Evolutionary conservation across 2,797 vertebrate species (phyloP), one percentile per base, ranked within the genome.

Genomic region (Cercopithecus mitis): DNA sequence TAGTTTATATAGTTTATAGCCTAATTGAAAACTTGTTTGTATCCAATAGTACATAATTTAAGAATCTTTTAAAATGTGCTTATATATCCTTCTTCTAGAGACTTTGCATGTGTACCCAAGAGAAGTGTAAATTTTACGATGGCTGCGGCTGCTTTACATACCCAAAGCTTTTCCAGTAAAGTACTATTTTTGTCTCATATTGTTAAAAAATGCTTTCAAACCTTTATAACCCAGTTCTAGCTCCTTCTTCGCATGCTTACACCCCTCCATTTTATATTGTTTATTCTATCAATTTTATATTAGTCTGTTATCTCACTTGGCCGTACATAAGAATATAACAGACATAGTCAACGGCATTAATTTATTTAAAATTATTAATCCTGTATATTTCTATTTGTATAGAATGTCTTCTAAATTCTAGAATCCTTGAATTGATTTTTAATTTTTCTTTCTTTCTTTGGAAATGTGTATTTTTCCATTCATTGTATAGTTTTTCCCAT

Each of bases 1-100:
- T 13, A 50, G 3, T 47, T 36, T 84, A 45, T 43, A 61, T 39
- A 64, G n/a, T 86, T 73, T 61, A 89, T 52, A 79, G 33, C 22
- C 27, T 84, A 41, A 58, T 50, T 55, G 50, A 91, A 93, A 93
- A 90, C 39, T 86, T 64, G 27, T 36, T 92, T 96, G 75, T 45
- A 79, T 93, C n/a, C 75, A 33, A 81, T 72, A 1, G 4, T 12
- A 52, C 67, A 15, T 83, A 45, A 67, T 80, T 91, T 73, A 93
- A 91, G 19, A 73, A 64, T 90, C 39, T 75, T 95, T 67, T 92
- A 22, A 43, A 86, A 36, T 55, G 17, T 92, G 27, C 50, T 82
- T 43, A 77, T 1, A 20, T 82, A 25, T 55, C 4, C 2, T 43
- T 2, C 25, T 94, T 61, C 0, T 33, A 30, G 2, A 92, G 25